Base-by-base conservation (phyloP, 2,888 invertebrate genomes). In the Drosophila buzzatii region DNA sequence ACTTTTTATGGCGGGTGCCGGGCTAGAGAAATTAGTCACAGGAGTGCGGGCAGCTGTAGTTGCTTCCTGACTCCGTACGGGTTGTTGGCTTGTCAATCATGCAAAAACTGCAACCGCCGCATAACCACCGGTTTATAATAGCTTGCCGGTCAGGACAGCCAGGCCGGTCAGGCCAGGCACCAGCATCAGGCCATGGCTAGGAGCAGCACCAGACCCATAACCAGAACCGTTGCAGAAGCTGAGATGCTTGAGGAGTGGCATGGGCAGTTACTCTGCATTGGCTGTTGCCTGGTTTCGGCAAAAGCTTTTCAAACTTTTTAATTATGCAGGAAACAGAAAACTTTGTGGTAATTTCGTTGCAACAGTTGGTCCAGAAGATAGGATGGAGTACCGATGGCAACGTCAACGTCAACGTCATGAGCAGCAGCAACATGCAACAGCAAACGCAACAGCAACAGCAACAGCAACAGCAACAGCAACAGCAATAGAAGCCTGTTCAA, bases 321-420 rank as follows among this genome's bases (percentile, higher is more conserved):
- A 87, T 87, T 87, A 87, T 87, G 87, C 87, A 87, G 87, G 82
- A 87, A 89, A 87, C 89, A 89, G 86, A 87, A 89, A 87, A 86
- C 81, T 87, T 87, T 87, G 89, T 60, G 87, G 89, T 86, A 83
- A 87, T 89, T 89, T 89, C 77, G 86, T 86, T 85, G 85, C 85
- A 88, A 83, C 88, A 83, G 87, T 87, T 88, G 85, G 85, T 75
- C 73, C 71, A 73, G 72, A 70, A 81, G 76, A 45, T 66, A 63
- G 85, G 61, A 67, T 52, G 57, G 70, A 76, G 82, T 64, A 73
- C 71, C 79, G 67, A 74, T 65, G 73, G 67, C 68, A 55, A 27
- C 70, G 62, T 51, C 55, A 63, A 52, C 75, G 62, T 53, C 71
- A 63, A 52, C 75, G 62, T 53, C 71, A 77, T 31, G 33, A 61